Evolutionary conservation across 2,797 vertebrate genomes (phyloP).

Genomic region (Podarcis lilfordi): DNA sequence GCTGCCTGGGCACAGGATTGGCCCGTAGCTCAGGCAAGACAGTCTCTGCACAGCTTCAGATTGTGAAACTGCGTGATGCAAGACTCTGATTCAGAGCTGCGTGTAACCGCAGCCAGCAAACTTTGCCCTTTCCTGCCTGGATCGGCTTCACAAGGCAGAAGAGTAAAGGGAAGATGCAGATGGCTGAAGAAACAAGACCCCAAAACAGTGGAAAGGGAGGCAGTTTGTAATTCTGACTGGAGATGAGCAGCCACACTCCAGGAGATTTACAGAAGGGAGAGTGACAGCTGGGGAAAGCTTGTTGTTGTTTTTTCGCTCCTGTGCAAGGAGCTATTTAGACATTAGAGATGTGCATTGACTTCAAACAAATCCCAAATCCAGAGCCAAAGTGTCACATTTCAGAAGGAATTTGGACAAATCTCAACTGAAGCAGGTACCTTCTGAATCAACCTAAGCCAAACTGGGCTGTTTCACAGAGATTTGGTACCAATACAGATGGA

Average conservation of each 20-base stretch:
- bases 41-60: neutral
- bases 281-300: neutral
- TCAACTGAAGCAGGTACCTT: neutral
- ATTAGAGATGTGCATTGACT: neutral
- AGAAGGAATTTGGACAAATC: neutral
- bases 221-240: neutral
- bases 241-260: no score
- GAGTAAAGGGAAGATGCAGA: neutral
- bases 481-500: neutral
- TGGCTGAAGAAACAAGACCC: neutral
- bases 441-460: neutral
- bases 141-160: neutral
- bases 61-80: constrained; percentile 28
- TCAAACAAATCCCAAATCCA: neutral
- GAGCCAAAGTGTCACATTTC: neutral
- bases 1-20: neutral
- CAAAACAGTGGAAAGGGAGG: neutral
- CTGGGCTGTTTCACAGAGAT: neutral
- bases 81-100: constrained; percentile 29
- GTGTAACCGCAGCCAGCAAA: constrained; percentile 14
- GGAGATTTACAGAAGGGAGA: neutral
- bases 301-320: neutral
- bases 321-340: neutral
- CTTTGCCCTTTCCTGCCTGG: constrained; percentile 25
- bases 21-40: constrained; percentile 10